Base-by-base conservation (phyloP, 2,888 invertebrate genomes). In the Apomyelois bistriatella region DNA sequence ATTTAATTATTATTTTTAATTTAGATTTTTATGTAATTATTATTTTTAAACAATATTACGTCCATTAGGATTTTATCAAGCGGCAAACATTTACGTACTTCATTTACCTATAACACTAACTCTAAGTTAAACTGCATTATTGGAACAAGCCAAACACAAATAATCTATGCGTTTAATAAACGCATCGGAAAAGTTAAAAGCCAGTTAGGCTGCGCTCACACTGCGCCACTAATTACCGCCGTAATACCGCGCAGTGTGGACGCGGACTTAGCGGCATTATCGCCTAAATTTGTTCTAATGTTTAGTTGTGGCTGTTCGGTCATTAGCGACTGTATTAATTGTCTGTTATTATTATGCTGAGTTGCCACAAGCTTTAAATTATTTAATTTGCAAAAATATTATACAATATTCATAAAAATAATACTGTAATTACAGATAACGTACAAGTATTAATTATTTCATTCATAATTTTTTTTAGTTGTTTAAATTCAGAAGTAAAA, bases 161-260 rank as follows among this genome's bases (percentile, higher is more conserved):
- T 82, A 22, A 78, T 74, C 61, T 61, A 59, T 60, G 70, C 77
- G 79, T 76, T 80, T 82, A 85, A 85, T 85, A 82, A 80, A 82
- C 72, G 77, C 82, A 77, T 87, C 87, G 82, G 86, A 87, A 88
- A 88, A 89, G 88, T 87, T 87, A 85, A 84, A 87, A 85, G 85
- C 86, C 72, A 70, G 66, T 77, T 83, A 82, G 84, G 82, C 77
- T 69, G 73, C 65, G 68, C 61, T 57, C 74, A 76, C 77, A 64
- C 66, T 66, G 62, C 60, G 65, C 79, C 75, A 80, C 84, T 84
- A 87, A 88, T 88, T 87, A 85, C 79, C 67, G 64, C 72, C 66
- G 71, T 82, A 82, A 82, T 82, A 66, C 77, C 74, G 69, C 68
- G 37, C 65, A 70, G 80, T 79, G 82, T 82, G 79, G 67, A 76